Base-by-base conservation (phyloP, 2,113 vertebrate genomes). In the Takifugu bimaculatus region DNA sequence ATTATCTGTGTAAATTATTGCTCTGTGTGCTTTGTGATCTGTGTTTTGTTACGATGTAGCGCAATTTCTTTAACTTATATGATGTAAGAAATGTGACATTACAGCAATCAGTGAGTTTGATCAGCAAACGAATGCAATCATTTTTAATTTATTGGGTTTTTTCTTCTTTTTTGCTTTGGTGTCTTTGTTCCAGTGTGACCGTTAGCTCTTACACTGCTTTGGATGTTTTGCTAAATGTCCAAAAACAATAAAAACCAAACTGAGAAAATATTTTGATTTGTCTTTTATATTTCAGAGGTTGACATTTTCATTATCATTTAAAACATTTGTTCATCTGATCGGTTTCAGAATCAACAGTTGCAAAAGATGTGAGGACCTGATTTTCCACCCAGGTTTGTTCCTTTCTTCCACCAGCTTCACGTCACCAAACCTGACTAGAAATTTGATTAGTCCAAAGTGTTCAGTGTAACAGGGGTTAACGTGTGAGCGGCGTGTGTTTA, bases 151-250 rank as follows among this genome's bases (percentile, higher is more conserved):
- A 6, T 48, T 48, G n/a, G 6, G 42, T 43, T 13, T 15, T 48
- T 47, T 2, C 5, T 15, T 47, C 45, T 48, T 6, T n/a, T 62
- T 32, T 59, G 48, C 20, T 50, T 63, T 60, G 26, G 47, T 11
- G 26, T 39, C 43, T 49, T 47, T 45, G 45, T 91, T 93, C 90
- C 92, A 92, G 92, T 93, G 92, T 94, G 93, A 92, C 90, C 88
- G 86, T 92, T 93, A 92, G 93, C 91, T 93, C 93, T 94, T 75
- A 66, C 26, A 83, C 91, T 92, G 91, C 90, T 93, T 93, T 93
- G 93, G 92, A 93, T 92, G 93, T 94, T 93, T 74, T 93, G 94
- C 92, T 94, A 94, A 93, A 92, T 95, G 93, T 94, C 94, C 91
- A 96, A 96, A 93, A 93, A 94, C 88, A 94, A 94, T 72, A 93